Evolutionary conservation across 2,113 vertebrate genomes (phyloP).

Genomic region (Turdus rufiventris): DNA sequence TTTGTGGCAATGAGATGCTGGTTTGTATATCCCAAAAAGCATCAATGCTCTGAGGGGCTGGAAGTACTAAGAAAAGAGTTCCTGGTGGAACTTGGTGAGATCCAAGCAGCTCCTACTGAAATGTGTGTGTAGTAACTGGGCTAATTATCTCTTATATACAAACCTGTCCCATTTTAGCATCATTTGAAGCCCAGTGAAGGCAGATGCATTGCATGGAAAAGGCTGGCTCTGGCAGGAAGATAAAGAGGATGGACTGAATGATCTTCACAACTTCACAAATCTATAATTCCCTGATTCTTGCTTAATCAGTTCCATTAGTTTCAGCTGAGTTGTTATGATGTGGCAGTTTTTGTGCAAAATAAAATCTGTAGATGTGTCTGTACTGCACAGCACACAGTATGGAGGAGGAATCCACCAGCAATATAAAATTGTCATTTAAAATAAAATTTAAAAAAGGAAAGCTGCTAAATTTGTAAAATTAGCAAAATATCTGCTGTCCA

Average conservation of each 20-base stretch:
- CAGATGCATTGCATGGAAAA: not conserved
- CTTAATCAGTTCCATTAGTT: not conserved
- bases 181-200: not conserved
- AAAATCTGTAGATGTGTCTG: not conserved
- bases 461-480: not conserved
- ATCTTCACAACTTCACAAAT: not conserved
- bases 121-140: accelerated
- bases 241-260: not conserved
- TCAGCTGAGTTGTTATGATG: not conserved
- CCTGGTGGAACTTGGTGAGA: not conserved
- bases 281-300: not conserved
- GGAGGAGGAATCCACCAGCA: not conserved
- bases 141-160: not conserved
- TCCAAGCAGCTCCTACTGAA: not conserved
- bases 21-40: not conserved
- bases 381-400: too few relatives aligned
- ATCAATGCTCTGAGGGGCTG: not conserved
- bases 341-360: not conserved
- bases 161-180: not conserved
- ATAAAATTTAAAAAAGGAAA: not conserved
- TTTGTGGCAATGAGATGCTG: not conserved
- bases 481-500: not conserved
- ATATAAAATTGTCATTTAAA: not conserved
- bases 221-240: not conserved
- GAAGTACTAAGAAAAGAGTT: not conserved